Evolutionary conservation across 2,797 vertebrate genomes (phyloP).

Genomic region (Danio tinwini): DNA sequence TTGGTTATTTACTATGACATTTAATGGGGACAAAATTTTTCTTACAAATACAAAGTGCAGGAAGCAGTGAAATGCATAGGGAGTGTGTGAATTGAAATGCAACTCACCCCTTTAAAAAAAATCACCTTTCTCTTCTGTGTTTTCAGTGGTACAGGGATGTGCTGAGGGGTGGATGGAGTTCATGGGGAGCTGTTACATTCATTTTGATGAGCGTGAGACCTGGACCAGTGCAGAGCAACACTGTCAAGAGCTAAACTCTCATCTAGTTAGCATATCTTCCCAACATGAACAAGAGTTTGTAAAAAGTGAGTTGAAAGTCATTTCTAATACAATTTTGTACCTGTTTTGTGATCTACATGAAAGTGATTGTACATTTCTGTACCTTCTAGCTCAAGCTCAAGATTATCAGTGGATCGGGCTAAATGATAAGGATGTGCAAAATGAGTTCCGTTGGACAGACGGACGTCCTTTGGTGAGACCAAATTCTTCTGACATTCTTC

Average conservation of each 20-base stretch:
- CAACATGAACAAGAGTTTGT: constrained; percentile 93
- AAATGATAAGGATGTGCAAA: constrained; percentile 88
- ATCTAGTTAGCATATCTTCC: constrained; percentile 91
- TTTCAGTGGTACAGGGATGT: constrained; percentile 82
- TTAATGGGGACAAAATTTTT: background rate
- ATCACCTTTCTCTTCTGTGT: background rate
- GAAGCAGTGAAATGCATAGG: background rate
- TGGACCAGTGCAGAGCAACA: constrained; percentile 90
- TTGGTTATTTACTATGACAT: background rate
- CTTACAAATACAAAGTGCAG: background rate
- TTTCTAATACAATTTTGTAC: background rate
- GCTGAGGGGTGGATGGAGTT: constrained; percentile 91
- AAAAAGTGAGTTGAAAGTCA: constrained; percentile 81
- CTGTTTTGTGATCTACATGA: background rate
- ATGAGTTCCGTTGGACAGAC: constrained; percentile 94
- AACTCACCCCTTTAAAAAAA: background rate
- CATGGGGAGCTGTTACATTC: constrained; percentile 90
- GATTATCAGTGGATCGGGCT: constrained; percentile 98
- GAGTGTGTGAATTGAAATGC: background rate
- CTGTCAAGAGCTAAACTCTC: constrained; percentile 86
- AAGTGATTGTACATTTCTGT: constrained; percentile 25
- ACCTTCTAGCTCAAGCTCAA: constrained; percentile 68
- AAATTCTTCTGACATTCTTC: background rate
- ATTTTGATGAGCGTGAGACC: constrained; percentile 81
- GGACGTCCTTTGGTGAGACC: constrained; percentile 87